Conservation (phyloP, 2,113 vertebrate species). For the Aptenodytes patagonicus region DNA sequence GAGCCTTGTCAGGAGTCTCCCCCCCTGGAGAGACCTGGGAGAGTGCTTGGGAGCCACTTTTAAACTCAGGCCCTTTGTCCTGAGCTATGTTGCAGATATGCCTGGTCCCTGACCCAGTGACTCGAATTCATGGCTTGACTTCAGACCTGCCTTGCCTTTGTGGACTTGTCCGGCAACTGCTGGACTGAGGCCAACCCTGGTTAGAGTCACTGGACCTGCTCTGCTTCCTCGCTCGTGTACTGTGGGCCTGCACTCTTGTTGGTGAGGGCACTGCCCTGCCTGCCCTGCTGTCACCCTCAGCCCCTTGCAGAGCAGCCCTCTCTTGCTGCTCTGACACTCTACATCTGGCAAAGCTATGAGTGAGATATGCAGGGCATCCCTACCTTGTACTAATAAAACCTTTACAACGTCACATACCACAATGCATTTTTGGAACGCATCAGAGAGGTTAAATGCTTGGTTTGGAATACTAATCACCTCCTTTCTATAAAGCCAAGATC, state of each 20-base stretch:
- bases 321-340: not conserved
- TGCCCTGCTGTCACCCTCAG: not conserved
- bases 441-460: not conserved
- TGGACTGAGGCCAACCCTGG: not conserved
- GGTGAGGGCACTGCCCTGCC: not conserved
- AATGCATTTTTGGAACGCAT: not conserved
- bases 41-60: not conserved
- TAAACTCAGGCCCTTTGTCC: not conserved
- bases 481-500: not conserved
- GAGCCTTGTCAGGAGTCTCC: not conserved
- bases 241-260: not conserved
- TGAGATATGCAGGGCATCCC: not conserved
- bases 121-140: not conserved
- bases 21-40: not conserved
- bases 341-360: not conserved
- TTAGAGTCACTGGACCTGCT: not conserved
- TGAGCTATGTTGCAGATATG: not conserved
- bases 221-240: not conserved
- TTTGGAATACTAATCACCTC: not conserved
- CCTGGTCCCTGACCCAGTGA: not conserved
- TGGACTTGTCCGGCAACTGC: not conserved
- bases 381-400: not conserved
- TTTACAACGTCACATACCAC: not conserved
- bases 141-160: not conserved
- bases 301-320: not conserved